phyloP scores from a whole-genome alignment of 2,797 vertebrate genomes.

The Schizothorax lantsangensis region DNA sequence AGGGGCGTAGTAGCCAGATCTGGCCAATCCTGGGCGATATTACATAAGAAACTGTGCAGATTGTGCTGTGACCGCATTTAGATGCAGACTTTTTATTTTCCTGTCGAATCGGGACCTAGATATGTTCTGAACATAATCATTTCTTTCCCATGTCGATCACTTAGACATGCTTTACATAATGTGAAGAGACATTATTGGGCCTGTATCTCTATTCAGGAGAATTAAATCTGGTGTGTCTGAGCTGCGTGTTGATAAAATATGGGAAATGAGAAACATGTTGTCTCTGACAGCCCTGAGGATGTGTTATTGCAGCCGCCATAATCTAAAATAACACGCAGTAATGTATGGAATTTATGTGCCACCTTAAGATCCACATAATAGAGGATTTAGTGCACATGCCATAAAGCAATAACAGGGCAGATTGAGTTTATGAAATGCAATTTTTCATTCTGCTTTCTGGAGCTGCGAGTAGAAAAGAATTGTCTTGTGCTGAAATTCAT shows the following conservation, averaged over 20 bases:
- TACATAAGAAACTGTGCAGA: constrained; percentile 21
- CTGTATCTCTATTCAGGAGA: constrained; percentile 1
- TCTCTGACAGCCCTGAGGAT: constrained; percentile 22
- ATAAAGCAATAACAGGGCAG: constrained; percentile 49
- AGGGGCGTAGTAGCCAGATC: not conserved
- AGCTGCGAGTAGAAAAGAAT: constrained; percentile 28
- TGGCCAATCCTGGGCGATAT: not conserved
- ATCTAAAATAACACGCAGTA: constrained; percentile 47
- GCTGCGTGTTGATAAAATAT: constrained; percentile 41
- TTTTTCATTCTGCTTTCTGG: constrained; percentile 43
- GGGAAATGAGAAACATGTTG: constrained; percentile 44
- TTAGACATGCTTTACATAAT: constrained; percentile 18
- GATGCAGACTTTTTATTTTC: not conserved
- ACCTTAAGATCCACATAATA: constrained; percentile 51
- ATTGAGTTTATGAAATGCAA: constrained; percentile 53
- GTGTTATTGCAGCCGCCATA: constrained; percentile 4
- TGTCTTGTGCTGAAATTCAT: not conserved
- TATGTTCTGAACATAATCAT: constrained; percentile 1
- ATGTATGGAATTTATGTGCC: constrained; percentile 48
- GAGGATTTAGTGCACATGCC: constrained; percentile 36
- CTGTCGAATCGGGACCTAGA: not conserved
- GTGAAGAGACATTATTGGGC: constrained; percentile 12
- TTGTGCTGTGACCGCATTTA: not conserved
- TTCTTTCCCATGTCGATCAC: not conserved
- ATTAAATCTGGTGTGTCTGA: not conserved